Evolutionary conservation across 2,113 vertebrate genomes (phyloP).

Genomic region (Xiphorhynchus elegans): DNA sequence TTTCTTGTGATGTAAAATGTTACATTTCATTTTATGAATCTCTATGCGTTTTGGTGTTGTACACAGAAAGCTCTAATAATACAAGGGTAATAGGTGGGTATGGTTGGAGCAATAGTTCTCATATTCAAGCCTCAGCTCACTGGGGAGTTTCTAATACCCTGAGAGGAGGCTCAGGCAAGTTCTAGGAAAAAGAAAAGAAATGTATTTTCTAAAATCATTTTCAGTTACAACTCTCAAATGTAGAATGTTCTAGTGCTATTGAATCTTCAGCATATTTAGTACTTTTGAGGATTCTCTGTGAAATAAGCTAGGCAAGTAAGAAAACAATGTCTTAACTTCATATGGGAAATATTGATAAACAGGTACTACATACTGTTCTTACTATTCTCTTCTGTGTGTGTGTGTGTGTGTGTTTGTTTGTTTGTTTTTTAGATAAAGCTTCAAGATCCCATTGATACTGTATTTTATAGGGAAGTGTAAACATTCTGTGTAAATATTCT

Average conservation of each 20-base stretch:
- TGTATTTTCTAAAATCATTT: neutral
- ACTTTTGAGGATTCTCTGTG: neutral
- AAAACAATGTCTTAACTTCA: neutral
- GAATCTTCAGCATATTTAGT: neutral
- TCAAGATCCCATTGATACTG: neutral
- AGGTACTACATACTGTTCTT: neutral
- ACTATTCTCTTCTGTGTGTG: neutral
- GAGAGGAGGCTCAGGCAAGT: neutral
- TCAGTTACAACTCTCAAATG: neutral
- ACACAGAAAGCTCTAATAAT: neutral
- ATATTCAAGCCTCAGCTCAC: neutral
- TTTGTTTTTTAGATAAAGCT: neutral
- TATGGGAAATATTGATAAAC: neutral
- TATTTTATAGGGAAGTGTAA: neutral
- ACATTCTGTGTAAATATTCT: neutral
- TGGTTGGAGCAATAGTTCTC: neutral
- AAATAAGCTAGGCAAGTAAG: neutral
- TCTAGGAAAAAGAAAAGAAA: conserved; percentile 18
- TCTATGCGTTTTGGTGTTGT: neutral
- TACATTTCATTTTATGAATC: neutral
- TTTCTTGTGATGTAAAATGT: neutral
- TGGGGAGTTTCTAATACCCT: neutral
- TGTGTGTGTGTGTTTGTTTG: neutral
- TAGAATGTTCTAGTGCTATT: neutral
- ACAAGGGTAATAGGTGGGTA: neutral